Base-by-base conservation (phyloP, 2,113 vertebrate species). In the Phocoena phocoena region DNA sequence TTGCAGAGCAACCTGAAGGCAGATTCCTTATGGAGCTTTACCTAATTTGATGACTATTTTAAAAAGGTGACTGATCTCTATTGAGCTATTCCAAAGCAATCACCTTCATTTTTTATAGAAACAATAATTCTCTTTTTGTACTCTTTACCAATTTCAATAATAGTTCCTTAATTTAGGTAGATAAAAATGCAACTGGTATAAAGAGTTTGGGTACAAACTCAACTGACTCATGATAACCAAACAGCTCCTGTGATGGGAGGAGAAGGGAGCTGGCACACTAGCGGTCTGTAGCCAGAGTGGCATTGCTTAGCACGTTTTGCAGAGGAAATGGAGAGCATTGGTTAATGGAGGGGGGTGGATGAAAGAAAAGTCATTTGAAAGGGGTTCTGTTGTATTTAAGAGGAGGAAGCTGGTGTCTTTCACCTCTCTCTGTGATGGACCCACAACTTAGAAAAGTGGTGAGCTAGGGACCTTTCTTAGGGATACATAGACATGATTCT, bases 41-140 rank as follows among this genome's bases (percentile, higher is more conserved):
- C 14, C 31, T 88, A 65, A 86, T 74, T 83, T 67, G 63, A 47
- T 93, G n/a, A 74, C 18, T 74, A 7, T 96, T 92, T 90, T 80
- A 63, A 63, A 92, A 85, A 81, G 47, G 20, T 55, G 33, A 38
- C 17, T 67, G 47, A 86, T 9, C n/a, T 26, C 36, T 76, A 8
- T 26, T 38, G 38, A 86, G 15, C 21, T 82, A 23, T 90, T 96
- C 74, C 36, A 80, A 90, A 84, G 68, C 6, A 77, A 76, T 90
- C n/a, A 81, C 26, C 76, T 83, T 15, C 58, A 10, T 38, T 90
- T 97, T 89, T 60, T 28, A 74, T 74, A 95, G 63, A 73, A 97
- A 91, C 58, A 68, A 65, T 62, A 80, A 80, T 95, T 81, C 33
- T 93, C 58, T 88, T 70, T 92, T 84, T 90, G 58, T 8, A 74